Percentiles rank a stretch among this genome's conserved stretches.
Conservation (phyloP, 1,140 invertebrate genomes). For the Bilobella aurantiaca region DNA sequence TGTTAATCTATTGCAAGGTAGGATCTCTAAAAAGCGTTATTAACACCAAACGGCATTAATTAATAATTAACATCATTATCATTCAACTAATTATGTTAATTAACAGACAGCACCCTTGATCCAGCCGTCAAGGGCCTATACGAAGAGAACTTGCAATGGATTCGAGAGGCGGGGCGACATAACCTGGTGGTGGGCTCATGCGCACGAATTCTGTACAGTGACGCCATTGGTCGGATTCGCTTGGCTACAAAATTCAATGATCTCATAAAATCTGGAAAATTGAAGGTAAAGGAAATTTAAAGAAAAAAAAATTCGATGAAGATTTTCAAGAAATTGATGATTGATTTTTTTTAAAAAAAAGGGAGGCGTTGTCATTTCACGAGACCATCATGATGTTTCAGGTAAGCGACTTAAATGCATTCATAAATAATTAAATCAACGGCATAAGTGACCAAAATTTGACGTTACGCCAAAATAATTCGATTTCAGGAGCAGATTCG, state of each 20-base stretch:
- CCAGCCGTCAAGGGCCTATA: slow-evolving; percentile 46
- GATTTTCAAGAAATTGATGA: slow-evolving; percentile 3
- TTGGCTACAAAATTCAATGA: slow-evolving; percentile 55
- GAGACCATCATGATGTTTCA: slow-evolving; percentile 61
- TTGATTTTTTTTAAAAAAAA: slow-evolving; percentile 34
- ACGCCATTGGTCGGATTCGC: slow-evolving; percentile 46
- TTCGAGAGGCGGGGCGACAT: slow-evolving; percentile 50
- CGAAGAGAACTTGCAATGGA: slow-evolving; percentile 55
- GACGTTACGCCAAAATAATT: no score
- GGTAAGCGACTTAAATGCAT: no score
- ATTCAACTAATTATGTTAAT: slow-evolving; percentile 8
- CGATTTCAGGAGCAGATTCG: no score
- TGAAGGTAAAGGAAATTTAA: no score
- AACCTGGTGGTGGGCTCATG: slow-evolving; percentile 54
- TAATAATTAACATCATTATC: neutral
- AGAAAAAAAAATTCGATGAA: no score
- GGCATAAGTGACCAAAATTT: no score
- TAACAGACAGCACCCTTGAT: slow-evolving; percentile 35
- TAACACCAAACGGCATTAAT: neutral
- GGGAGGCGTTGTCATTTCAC: slow-evolving; percentile 52
- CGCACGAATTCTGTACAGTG: slow-evolving; percentile 56
- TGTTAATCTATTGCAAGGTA: slow-evolving; percentile 41
- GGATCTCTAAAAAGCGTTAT: no score
- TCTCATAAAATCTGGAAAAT: slow-evolving; percentile 40
- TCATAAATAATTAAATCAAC: no score